phyloP scores from a whole-genome alignment of 2,888 invertebrate genomes.

The Lydus trimaculatus region DNA sequence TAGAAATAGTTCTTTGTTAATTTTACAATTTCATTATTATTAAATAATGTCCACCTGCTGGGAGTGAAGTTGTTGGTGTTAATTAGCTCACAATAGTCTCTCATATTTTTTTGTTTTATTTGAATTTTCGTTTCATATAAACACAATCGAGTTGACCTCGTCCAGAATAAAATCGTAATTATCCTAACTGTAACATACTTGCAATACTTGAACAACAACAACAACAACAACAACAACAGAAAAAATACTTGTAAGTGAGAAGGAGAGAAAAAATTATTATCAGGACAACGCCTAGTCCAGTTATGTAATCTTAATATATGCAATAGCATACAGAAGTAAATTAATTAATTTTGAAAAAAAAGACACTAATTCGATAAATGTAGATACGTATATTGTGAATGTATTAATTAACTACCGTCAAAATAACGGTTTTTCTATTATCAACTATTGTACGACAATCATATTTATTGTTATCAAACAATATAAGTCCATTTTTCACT shows the following conservation, averaged over 20 bases:
- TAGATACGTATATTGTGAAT: not conserved
- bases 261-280: not conserved
- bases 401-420: conserved; percentile 2
- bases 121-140: not conserved
- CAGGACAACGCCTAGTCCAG: conserved; percentile 3
- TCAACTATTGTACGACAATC: not conserved
- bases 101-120: not conserved
- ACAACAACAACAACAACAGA: not conserved
- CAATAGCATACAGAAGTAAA: not conserved
- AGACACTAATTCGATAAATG: not conserved
- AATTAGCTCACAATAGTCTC: not conserved
- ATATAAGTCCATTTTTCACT: too few relatives aligned
- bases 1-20: not conserved
- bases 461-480: not conserved
- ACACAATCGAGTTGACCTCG: not conserved
- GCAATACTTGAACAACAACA: not conserved
- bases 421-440: conserved; percentile 4
- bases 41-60: conserved; percentile 4
- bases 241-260: not conserved
- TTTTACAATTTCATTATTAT: conserved; percentile 3
- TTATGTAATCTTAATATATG: conserved; percentile 3
- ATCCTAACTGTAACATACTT: conserved; percentile 5
- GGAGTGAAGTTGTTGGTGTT: not conserved
- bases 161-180: not conserved
- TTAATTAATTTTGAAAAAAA: not conserved